Evolutionary conservation across 2,113 vertebrate species (phyloP).

Genomic region (Dolichotis patagonum): DNA sequence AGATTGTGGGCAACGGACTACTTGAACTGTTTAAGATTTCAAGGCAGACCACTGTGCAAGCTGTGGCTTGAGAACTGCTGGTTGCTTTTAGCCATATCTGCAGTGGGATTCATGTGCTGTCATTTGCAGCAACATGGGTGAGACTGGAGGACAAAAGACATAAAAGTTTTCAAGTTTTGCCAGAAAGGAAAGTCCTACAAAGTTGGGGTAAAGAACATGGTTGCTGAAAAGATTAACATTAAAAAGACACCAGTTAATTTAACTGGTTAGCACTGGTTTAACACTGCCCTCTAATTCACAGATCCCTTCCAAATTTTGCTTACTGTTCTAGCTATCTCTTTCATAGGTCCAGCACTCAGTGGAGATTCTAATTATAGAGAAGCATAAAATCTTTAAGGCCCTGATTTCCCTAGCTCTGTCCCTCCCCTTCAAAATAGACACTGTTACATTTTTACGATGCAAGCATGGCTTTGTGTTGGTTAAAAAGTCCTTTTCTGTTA

Average conservation of each 20-base stretch:
- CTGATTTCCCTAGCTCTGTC: background rate
- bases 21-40: background rate
- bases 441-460: background rate
- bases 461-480: background rate
- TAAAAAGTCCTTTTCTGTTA: background rate
- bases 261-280: constrained; percentile 24
- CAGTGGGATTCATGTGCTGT: background rate
- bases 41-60: background rate
- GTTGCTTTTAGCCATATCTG: background rate
- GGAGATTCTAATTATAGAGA: no score
- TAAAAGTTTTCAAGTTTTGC: background rate
- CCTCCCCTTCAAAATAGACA: background rate
- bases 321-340: background rate
- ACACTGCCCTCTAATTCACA: background rate
- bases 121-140: background rate
- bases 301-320: background rate
- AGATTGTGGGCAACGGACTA: background rate
- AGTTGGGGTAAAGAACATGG: background rate
- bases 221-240: background rate
- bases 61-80: background rate
- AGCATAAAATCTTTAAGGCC: background rate
- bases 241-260: background rate
- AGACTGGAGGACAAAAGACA: background rate
- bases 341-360: background rate
- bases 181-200: background rate